Base-by-base conservation (phyloP, 2,113 vertebrate genomes). In the Coracopsis vasa region DNA sequence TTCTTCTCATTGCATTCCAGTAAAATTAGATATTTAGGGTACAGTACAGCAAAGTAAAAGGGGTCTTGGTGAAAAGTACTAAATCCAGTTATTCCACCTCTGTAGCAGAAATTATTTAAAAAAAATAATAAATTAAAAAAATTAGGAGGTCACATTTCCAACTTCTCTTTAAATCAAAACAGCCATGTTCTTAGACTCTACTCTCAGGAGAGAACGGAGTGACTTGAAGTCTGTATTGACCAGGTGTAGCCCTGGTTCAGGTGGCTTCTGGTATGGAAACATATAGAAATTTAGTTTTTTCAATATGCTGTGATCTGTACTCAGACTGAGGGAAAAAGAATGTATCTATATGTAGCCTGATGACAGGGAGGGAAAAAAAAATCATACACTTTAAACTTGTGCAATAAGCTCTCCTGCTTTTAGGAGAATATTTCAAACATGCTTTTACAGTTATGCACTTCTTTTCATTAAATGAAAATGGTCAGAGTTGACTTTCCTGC, bases 221-320 rank as follows among this genome's bases (percentile, higher is more conserved):
- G 7, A 25, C 24, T 51, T 71, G 47, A 62, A 86, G 10, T 13
- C 56, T 80, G 4, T 51, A 6, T n/a, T 83, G 42, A 39, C 15
- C 51, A 48, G 11, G 4, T 31, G 27, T 62, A 77, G 11, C 4
- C 29, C 19, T 24, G 15, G 9, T 61, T 80, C 51, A 56, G 6
- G 27, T 29, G 16, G 4, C 4, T 86, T 74, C 58, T 91, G 42
- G 4, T 44, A 44, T 1, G 53, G 28, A 73, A 78, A 45, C 12
- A 19, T 13, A 11, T 66, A 41, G 66, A 62, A 79, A 51, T 9
- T 47, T 42, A 37, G 4, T 6, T 58, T 75, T 80, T 83, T 21
- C 4, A 64, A 35, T 35, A 47, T 0, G 0, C 25, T 61, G 35
- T 24, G 0, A 33, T 39, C 7, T 35, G 5, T 37, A n/a, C 47